Conservation (phyloP, 30 jellyfish, hydroid and myxozoan species). For the Aurelia aurita region DNA sequence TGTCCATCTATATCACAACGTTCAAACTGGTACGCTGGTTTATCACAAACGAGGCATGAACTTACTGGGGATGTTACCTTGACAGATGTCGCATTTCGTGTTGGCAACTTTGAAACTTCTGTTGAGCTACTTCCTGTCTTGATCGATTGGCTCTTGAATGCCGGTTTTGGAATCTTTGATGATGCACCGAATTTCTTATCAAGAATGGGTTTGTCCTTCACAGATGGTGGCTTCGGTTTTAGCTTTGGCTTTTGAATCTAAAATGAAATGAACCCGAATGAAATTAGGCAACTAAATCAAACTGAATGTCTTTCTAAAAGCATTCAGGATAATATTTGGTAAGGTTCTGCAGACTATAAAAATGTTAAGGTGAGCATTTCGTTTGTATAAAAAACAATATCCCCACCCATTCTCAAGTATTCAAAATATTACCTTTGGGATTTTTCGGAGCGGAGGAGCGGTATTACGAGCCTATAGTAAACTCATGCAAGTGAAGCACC, state of each 20-base stretch:
- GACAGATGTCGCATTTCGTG: conserved; percentile 40
- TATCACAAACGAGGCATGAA: conserved; percentile 79
- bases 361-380: no score
- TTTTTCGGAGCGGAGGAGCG: no score
- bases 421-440: no score
- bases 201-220: conserved; percentile 50
- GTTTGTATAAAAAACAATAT: no score
- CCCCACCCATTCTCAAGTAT: no score
- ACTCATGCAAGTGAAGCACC: no score
- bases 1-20: conserved; percentile 82
- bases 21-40: conserved; percentile 75
- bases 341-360: no score
- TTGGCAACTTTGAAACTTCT: background rate
- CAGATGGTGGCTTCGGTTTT: conserved; percentile 25
- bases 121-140: background rate
- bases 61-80: conserved; percentile 67
- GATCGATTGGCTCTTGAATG: conserved; percentile 62
- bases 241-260: background rate
- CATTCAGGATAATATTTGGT: no score
- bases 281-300: no score
- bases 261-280: background rate
- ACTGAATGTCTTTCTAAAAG: no score
- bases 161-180: conserved; percentile 71
- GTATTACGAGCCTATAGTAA: no score
- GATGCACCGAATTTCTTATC: conserved; percentile 6